These are phyloP conservation scores for Ophion costatus DNA, from an alignment of 2,888 invertebrate genomes.

Conservation along the genomic window DNA sequence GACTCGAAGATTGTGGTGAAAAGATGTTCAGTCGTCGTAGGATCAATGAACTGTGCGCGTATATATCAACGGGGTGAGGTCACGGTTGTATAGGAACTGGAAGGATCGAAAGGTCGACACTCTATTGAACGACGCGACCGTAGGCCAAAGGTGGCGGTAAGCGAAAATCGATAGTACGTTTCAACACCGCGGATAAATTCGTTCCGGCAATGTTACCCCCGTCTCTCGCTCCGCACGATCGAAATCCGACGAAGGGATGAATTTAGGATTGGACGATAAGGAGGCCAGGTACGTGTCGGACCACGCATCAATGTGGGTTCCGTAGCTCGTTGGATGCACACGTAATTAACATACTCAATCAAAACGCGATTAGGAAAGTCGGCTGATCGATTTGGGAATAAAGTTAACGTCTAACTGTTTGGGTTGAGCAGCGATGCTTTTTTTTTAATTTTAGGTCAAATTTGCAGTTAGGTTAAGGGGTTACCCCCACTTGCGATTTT, in stretches of 20 bases:
- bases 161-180: conserved; percentile 60
- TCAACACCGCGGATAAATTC: conserved; percentile 28
- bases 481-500: too few relatives aligned
- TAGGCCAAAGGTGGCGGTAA: conserved; percentile 27
- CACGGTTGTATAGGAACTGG: conserved; percentile 38
- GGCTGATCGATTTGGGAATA: too few relatives aligned
- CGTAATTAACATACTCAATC: background rate
- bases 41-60: conserved; percentile 61
- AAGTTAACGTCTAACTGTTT: too few relatives aligned
- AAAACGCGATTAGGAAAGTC: background rate
- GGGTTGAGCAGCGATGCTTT: too few relatives aligned
- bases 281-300: background rate
- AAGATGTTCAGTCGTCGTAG: conserved; percentile 43
- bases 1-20: conserved; percentile 36
- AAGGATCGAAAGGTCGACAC: conserved; percentile 66
- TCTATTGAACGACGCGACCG: conserved; percentile 51
- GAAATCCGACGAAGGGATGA: conserved; percentile 4
- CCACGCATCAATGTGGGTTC: background rate
- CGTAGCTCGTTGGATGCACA: background rate
- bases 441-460: too few relatives aligned
- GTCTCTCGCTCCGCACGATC: conserved; percentile 3
- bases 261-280: background rate
- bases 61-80: conserved; percentile 23
- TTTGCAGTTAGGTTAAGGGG: too few relatives aligned
- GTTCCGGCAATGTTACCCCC: background rate